Conservation (phyloP, 2,888 invertebrate species). For the Anarsia innoxiella region DNA sequence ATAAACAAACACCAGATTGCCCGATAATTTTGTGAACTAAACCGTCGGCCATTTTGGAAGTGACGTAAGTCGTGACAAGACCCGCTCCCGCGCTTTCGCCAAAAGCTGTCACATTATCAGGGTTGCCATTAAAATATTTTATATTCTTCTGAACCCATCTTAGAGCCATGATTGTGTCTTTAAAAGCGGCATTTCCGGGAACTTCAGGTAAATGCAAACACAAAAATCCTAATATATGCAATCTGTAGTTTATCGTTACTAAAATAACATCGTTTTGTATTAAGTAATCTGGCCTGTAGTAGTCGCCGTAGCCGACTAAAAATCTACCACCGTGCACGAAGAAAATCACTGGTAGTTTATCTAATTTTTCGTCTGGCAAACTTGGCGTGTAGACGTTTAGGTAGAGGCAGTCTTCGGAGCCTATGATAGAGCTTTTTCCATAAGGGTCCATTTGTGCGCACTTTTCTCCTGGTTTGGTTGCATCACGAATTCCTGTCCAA, state of each 20-base stretch:
- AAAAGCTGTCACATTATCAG: constrained; percentile 42
- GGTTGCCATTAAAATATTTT: constrained; percentile 45
- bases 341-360: constrained; percentile 67
- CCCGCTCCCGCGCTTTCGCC: constrained; percentile 61
- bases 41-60: constrained; percentile 43
- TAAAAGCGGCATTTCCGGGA: constrained; percentile 55
- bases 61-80: constrained; percentile 35
- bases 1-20: constrained; percentile 44
- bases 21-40: constrained; percentile 46
- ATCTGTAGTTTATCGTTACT: constrained; percentile 56
- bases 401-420: constrained; percentile 80
- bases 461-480: constrained; percentile 55
- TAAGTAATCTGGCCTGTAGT: constrained; percentile 55
- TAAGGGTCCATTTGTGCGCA: constrained; percentile 65
- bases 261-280: constrained; percentile 48
- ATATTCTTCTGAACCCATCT: constrained; percentile 58
- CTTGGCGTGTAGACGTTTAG: constrained; percentile 79
- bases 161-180: constrained; percentile 52
- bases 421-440: constrained; percentile 46
- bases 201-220: constrained; percentile 51
- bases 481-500: constrained; percentile 50
- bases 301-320: constrained; percentile 69
- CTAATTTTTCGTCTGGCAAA: constrained; percentile 45
- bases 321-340: constrained; percentile 76
- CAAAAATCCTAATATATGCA: constrained; percentile 52